Evolutionary conservation across 1,140 invertebrate genomes (phyloP).

Genomic region (Dreissena rostriformis): DNA sequence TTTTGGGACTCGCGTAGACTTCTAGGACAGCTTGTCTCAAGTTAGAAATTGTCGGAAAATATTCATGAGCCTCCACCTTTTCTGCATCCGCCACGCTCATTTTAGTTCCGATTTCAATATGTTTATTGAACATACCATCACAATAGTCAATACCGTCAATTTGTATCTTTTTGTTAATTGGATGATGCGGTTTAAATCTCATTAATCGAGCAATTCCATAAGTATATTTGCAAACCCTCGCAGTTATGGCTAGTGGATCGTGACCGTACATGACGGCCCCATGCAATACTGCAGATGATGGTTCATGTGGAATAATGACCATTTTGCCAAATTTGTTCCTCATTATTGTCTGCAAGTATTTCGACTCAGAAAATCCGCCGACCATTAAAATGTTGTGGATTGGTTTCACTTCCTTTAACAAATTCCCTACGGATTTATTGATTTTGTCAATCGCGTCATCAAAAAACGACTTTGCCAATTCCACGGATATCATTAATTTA

Average conservation of each 20-base stretch:
- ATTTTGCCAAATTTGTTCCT: constrained; percentile 50
- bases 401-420: not conserved
- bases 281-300: constrained; percentile 52
- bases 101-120: constrained; percentile 57
- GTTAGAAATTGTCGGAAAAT: constrained; percentile 45
- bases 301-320: constrained; percentile 48
- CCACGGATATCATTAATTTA: not conserved
- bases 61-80: constrained; percentile 48
- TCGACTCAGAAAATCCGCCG: constrained; percentile 62
- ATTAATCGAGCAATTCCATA: constrained; percentile 56
- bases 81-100: constrained; percentile 35
- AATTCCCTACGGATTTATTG: not conserved
- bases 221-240: constrained; percentile 56
- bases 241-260: constrained; percentile 45
- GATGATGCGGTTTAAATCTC: constrained; percentile 33
- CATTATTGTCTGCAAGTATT: constrained; percentile 48
- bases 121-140: constrained; percentile 61
- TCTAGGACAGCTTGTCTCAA: constrained; percentile 48
- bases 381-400: constrained; percentile 52
- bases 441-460: not conserved
- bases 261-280: constrained; percentile 62
- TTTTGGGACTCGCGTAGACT: constrained; percentile 46
- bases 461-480: constrained; percentile 12
- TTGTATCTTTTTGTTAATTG: constrained; percentile 31
- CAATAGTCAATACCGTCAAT: constrained; percentile 42